Evolutionary conservation across 1,140 invertebrate genomes (phyloP).

Genomic region (Anastrepha ludens): DNA sequence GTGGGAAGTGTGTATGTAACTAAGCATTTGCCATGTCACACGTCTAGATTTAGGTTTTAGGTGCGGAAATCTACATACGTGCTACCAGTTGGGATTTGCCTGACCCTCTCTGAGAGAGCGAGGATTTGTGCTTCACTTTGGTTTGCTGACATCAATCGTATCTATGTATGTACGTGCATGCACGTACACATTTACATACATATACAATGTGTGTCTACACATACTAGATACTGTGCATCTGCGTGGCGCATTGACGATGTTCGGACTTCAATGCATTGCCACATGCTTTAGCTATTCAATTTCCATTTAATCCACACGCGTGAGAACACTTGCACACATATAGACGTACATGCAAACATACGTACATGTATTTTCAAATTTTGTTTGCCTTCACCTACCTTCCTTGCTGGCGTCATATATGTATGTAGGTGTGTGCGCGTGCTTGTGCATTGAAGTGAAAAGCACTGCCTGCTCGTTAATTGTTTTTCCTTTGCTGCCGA

Average conservation of each 20-base stretch:
- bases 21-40: background rate
- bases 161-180: too few relatives aligned
- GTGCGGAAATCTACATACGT: conserved; percentile 7
- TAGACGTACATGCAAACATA: background rate
- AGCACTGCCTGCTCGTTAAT: conserved; percentile 14
- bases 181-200: background rate
- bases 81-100: background rate
- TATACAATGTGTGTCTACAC: background rate
- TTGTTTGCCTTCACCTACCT: background rate
- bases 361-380: too few relatives aligned
- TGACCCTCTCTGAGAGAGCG: background rate
- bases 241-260: background rate
- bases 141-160: too few relatives aligned
- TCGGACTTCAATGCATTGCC: conserved; percentile 4
- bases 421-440: background rate
- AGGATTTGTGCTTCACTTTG: too few relatives aligned
- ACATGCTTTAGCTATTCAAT: conserved; percentile 26
- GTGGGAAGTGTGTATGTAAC: background rate
- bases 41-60: conserved; percentile 3
- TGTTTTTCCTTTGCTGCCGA: background rate
- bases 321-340: background rate
- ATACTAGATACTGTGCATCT: too few relatives aligned
- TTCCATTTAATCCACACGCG: conserved; percentile 15
- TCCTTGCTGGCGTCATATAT: background rate
- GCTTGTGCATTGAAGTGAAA: background rate